Evolutionary conservation across 2,113 vertebrate species (phyloP), one percentile per base, ranked within the genome.

Genomic region (Phasianus colchicus): DNA sequence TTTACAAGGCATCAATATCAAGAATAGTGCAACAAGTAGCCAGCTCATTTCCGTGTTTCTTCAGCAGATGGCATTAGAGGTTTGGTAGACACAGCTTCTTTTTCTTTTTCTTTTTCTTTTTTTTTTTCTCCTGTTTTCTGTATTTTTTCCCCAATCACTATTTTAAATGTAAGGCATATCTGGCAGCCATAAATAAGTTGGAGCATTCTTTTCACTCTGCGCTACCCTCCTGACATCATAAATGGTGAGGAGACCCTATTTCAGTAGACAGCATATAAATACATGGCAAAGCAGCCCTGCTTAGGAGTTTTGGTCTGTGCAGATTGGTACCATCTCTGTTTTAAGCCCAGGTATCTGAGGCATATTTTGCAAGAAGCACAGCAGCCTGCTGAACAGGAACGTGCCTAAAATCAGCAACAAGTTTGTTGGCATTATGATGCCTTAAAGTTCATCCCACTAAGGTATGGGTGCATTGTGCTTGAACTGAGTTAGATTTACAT

Each of bases 21-120:
- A 58, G 65, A 70, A 54, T 5, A 81, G 63, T 19, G 18, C 14
- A 36, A 18, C 45, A 48, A 45, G 11, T 45, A 24, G 36, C 24
- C 25, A 34, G 24, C 34, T 72, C 32, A 38, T 70, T 88, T 93
- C 64, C 69, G 3, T n/a, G 30, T 82, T 95, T 57, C 4, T 30
- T 80, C 95, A 63, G 63, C 40, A 95, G 90, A 32, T 84, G 95
- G 93, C 95, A 52, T 42, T 69, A 93, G 63, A 79, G 54, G 43
- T 48, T 84, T 76, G 36, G 30, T 43, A 58, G 13, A 16, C 12
- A 11, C 25, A 61, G 21, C 3, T 15, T 16, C 2, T 52, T 52
- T 52, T 50, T 50, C 11, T 42, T 43, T 40, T 40, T 40, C 1
- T 52, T 25, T 27, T 27, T 27, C 27, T 47, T 36, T 11, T 29